Conservation (phyloP, 2,888 invertebrate species). For the Eupithecia insigniata region DNA sequence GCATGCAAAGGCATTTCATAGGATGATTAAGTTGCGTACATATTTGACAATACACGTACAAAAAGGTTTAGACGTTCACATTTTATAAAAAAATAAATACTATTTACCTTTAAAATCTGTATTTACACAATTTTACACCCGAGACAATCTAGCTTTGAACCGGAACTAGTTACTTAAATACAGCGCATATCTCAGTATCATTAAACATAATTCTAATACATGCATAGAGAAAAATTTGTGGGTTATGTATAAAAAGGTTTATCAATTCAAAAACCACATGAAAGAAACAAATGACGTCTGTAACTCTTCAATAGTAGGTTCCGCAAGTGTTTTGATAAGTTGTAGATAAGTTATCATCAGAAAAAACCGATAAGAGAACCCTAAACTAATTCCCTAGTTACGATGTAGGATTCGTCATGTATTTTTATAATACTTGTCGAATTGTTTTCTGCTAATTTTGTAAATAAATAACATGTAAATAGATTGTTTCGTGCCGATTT, state of each 20-base stretch:
- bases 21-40: conserved; percentile 2
- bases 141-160: not conserved
- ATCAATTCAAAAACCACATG: not conserved
- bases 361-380: conserved; percentile 23
- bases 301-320: conserved; percentile 8
- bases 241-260: not conserved
- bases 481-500: not conserved
- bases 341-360: conserved; percentile 28
- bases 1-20: conserved; percentile 7
- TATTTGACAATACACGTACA: conserved; percentile 11
- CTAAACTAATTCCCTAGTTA: conserved; percentile 25
- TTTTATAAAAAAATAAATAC: conserved; percentile 15
- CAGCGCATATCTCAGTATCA: not conserved
- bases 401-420: conserved; percentile 4
- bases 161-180: not conserved
- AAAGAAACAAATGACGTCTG: conserved; percentile 10
- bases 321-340: conserved; percentile 29
- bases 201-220: not conserved
- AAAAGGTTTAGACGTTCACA: conserved; percentile 25
- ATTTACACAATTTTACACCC: conserved; percentile 5
- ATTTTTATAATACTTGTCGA: conserved; percentile 12
- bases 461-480: conserved; percentile 12
- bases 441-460: conserved; percentile 19
- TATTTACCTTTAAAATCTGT: conserved; percentile 31
- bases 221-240: not conserved